Conservation (phyloP, 2,797 vertebrate genomes). For the Ambastaia sidthimunki region DNA sequence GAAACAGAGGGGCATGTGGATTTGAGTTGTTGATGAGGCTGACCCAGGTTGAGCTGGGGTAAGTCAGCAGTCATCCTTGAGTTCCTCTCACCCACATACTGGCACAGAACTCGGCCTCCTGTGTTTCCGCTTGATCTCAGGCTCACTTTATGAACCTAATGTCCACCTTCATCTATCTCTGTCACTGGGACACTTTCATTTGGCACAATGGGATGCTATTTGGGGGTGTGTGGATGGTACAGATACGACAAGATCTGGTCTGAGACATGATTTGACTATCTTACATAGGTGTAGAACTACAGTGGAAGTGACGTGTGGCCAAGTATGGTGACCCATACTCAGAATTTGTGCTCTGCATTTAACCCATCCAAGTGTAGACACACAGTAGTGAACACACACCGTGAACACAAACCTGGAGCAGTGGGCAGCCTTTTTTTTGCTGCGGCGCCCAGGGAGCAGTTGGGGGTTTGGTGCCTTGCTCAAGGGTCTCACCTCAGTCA, state of each 20-base stretch:
- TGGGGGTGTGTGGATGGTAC: constrained; percentile 27
- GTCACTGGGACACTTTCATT: constrained; percentile 61
- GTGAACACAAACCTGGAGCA: too few species aligned
- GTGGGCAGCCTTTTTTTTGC: too few species aligned
- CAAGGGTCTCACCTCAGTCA: too few species aligned
- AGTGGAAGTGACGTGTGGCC: too few species aligned
- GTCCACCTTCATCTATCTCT: constrained; percentile 61
- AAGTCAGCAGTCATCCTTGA: constrained; percentile 22
- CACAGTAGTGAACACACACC: too few species aligned
- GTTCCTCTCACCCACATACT: constrained; percentile 46
- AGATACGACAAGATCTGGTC: constrained; percentile 31
- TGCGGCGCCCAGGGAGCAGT: too few species aligned
- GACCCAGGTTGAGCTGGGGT: constrained; percentile 44
- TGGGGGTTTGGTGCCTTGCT: too few species aligned
- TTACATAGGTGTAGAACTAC: constrained; percentile 18
- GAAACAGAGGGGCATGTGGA: constrained; percentile 36
- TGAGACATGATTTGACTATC: constrained; percentile 21
- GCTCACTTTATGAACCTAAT: constrained; percentile 56
- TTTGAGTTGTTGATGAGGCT: constrained; percentile 56
- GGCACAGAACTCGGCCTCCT: constrained; percentile 55
- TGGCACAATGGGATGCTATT: constrained; percentile 55
- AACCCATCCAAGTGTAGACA: too few species aligned
- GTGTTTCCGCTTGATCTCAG: constrained; percentile 62
- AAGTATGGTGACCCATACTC: too few species aligned
- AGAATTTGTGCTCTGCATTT: too few species aligned